Evolutionary conservation across 2,888 invertebrate genomes (phyloP), one percentile per base, ranked within the genome.

Genomic region (Phengaris alcon): DNA sequence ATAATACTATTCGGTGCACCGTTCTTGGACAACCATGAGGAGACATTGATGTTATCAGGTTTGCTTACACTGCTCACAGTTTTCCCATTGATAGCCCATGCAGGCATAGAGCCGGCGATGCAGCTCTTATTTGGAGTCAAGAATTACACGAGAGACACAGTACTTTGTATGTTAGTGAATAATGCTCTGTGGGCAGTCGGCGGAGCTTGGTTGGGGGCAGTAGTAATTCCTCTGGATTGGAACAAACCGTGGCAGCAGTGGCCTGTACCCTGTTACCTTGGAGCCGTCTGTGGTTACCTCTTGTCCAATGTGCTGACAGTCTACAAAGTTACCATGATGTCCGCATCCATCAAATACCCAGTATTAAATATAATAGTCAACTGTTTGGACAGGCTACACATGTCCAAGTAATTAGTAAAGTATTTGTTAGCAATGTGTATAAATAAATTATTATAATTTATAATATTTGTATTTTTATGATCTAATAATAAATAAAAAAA

Each of bases 171-270:
- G 89, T 88, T 95, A 73, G 93, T 95, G 75, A 91, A 93, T 64
- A 94, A 94, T 81, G 91, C 95, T 6, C 83, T 94, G 76, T 83
- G 94, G 75, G 95, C 96, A 0, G 84, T 97, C 12, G 86, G 96
- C 54, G 98, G 98, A 4, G 95, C 97, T 6, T 98, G 98, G 97
- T 83, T 97, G 2, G 97, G 98, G 7, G 97, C 97, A 4, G 94
- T 97, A 76, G 96, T 97, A 0, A 97, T 98, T 79, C 98, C 98
- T 0, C 90, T 98, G 54, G 98, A 98, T 86, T 98, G 98, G 98
- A 97, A 98, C 87, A 94, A 96, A 73, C 96, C 97, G 0, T 98
- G 98, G 97, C 98, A 98, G 92, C 95, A 90, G 77, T 96, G 96
- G 96, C 96, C 96, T 0, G 95, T 96, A 80, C 95, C 96, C 0